Percentiles rank a stretch among this genome's conserved stretches.
phyloP scores from a whole-genome alignment of 1,140 invertebrate genomes.

The Drosophila navojoa region DNA sequence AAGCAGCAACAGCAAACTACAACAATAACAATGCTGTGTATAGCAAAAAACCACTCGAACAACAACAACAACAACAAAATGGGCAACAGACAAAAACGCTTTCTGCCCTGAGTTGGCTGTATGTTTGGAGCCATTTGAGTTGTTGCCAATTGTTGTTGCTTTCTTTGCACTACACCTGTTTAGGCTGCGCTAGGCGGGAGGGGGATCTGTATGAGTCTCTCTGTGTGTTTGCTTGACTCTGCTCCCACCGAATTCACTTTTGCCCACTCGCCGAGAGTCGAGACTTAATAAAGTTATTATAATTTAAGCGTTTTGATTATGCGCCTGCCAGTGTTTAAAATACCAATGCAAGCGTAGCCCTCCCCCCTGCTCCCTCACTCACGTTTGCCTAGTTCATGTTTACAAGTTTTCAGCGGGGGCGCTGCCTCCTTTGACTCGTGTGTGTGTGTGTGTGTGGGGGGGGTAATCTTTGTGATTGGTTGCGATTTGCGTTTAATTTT shows the following conservation, averaged over 20 bases:
- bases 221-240: slow-evolving; percentile 26
- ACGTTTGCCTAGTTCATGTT: background rate
- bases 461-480: slow-evolving; percentile 82
- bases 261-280: slow-evolving; percentile 47
- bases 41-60: slow-evolving; percentile 75
- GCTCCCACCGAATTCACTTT: slow-evolving; percentile 48
- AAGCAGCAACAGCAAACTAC: slow-evolving; percentile 58
- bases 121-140: slow-evolving; percentile 35
- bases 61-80: slow-evolving; percentile 62
- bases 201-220: slow-evolving; percentile 13
- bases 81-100: slow-evolving; percentile 50
- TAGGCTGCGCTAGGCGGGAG: slow-evolving; percentile 42
- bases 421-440: slow-evolving; percentile 41
- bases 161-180: slow-evolving; percentile 76
- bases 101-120: slow-evolving; percentile 14
- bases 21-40: slow-evolving; percentile 59
- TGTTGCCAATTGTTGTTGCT: slow-evolving; percentile 64
- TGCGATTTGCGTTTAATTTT: slow-evolving; percentile 82
- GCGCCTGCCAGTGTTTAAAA: slow-evolving; percentile 81
- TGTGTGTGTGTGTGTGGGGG: slow-evolving; percentile 34
- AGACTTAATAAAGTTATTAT: slow-evolving; percentile 82
- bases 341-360: slow-evolving; percentile 72
- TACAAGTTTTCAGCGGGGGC: slow-evolving; percentile 46
- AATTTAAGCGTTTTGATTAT: slow-evolving; percentile 83
- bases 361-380: background rate